Percentiles rank a stretch among this genome's conserved stretches.
phyloP scores from a whole-genome alignment of 2,797 vertebrate species.

The Notoglanidium macrostoma region DNA sequence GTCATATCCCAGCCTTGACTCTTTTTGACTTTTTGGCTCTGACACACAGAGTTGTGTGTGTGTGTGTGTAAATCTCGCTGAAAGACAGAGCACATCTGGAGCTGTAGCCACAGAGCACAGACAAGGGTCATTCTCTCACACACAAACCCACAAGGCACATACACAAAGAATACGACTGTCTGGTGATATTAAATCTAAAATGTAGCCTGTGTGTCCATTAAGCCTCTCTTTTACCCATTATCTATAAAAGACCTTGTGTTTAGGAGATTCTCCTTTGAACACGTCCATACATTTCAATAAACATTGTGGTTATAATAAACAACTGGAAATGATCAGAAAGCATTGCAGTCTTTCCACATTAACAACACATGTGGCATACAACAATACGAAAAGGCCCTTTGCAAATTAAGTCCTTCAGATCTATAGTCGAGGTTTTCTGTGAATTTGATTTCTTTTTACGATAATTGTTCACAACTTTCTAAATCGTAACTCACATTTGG shows the following conservation, averaged over 20 bases:
- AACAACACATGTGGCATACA: constrained; percentile 25
- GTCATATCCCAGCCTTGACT: constrained; percentile 26
- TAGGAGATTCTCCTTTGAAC: constrained; percentile 24
- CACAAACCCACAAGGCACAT: constrained; percentile 49
- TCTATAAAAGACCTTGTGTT: constrained; percentile 38
- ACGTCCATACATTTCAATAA: constrained; percentile 17
- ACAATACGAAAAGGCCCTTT: neutral
- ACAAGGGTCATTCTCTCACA: constrained; percentile 67
- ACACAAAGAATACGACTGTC: constrained; percentile 21
- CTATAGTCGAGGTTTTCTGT: neutral
- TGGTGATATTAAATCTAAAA: constrained; percentile 33
- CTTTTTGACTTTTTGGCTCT: neutral
- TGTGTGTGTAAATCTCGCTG: constrained; percentile 18
- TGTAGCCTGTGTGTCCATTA: constrained; percentile 40
- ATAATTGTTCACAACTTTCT: constrained; percentile 71
- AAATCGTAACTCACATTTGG: too few relatives aligned
- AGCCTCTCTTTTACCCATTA: constrained; percentile 15
- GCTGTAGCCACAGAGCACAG: constrained; percentile 63
- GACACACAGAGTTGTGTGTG: neutral
- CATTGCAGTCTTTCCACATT: constrained; percentile 27
- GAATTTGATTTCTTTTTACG: constrained; percentile 59
- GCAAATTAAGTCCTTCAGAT: neutral
- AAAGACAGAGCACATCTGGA: constrained; percentile 76
- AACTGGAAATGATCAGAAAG: constrained; percentile 24
- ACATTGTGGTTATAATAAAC: constrained; percentile 36